Evolutionary conservation across 2,797 vertebrate genomes (phyloP).

Genomic region (Petrocephalus sullivani): DNA sequence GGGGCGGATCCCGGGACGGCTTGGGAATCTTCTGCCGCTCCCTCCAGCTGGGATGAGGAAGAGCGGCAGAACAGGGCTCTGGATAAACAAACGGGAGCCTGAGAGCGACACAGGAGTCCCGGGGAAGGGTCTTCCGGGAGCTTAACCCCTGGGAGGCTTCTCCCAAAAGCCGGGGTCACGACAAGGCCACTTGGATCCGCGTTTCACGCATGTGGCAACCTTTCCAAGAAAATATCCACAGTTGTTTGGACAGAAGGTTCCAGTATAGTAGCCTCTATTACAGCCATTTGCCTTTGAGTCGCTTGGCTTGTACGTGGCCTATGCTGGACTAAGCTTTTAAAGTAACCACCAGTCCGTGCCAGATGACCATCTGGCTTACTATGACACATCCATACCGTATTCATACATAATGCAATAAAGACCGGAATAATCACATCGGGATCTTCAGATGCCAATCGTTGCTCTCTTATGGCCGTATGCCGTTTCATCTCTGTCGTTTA

Average conservation of each 20-base stretch:
- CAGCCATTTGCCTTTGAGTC: not conserved
- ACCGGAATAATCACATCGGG: not conserved
- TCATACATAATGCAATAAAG: not conserved
- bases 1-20: conserved; percentile 4
- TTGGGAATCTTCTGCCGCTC: conserved; percentile 18
- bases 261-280: not conserved
- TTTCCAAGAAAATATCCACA: not conserved
- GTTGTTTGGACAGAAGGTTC: not conserved
- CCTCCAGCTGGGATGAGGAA: conserved; percentile 21
- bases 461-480: not conserved
- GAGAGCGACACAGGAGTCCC: conserved; percentile 10
- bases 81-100: conserved; percentile 19
- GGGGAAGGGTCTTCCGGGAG: not conserved
- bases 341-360: not conserved
- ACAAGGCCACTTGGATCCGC: not conserved
- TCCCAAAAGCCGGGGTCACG: not conserved
- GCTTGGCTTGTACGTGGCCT: not conserved
- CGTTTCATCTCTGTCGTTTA: not conserved
- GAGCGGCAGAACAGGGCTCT: conserved; percentile 34
- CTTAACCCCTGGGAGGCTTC: not conserved
- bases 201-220: not conserved
- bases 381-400: not conserved
- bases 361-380: not conserved
- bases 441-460: not conserved
- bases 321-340: not conserved